These are phyloP conservation scores for Litocranius walleri DNA, from an alignment of 2,113 vertebrate genomes.

Conservation along the genomic window DNA sequence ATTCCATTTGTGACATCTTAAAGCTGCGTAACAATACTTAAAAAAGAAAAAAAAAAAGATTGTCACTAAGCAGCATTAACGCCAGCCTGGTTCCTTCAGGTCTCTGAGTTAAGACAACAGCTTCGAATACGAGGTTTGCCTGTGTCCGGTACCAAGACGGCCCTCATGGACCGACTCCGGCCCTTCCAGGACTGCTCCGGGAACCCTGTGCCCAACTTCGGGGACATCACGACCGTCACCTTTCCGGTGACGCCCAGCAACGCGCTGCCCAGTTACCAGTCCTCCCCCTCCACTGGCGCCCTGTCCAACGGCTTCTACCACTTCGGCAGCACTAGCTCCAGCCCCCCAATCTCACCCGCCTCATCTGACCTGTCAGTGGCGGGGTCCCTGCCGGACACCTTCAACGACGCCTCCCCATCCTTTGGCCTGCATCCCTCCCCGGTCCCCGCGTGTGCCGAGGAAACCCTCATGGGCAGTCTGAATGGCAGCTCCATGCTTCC, in stretches of 20 bases:
- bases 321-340: slow-evolving; percentile 95
- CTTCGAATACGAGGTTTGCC: slow-evolving; percentile 95
- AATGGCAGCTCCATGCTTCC: slow-evolving; percentile 78
- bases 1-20: background rate
- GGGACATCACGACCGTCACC: slow-evolving; percentile 91
- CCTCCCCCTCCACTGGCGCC: slow-evolving; percentile 85
- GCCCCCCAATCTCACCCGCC: slow-evolving; percentile 94
- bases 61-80: background rate
- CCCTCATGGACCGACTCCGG: slow-evolving; percentile 93
- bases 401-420: slow-evolving; percentile 91
- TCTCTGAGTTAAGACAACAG: slow-evolving; percentile 96
- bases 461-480: slow-evolving; percentile 82
- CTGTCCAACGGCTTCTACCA: slow-evolving; percentile 92
- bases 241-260: slow-evolving; percentile 91
- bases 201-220: slow-evolving; percentile 80
- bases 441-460: slow-evolving; percentile 82
- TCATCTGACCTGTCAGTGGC: slow-evolving; percentile 94
- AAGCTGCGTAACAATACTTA: background rate
- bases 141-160: slow-evolving; percentile 95
- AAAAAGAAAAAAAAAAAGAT: no score
- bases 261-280: slow-evolving; percentile 88
- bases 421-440: slow-evolving; percentile 89
- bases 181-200: slow-evolving; percentile 91
- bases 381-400: slow-evolving; percentile 93
- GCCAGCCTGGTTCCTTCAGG: slow-evolving; percentile 75